Conservation (phyloP, 2,113 vertebrate species). For the Albula glossodonta region DNA sequence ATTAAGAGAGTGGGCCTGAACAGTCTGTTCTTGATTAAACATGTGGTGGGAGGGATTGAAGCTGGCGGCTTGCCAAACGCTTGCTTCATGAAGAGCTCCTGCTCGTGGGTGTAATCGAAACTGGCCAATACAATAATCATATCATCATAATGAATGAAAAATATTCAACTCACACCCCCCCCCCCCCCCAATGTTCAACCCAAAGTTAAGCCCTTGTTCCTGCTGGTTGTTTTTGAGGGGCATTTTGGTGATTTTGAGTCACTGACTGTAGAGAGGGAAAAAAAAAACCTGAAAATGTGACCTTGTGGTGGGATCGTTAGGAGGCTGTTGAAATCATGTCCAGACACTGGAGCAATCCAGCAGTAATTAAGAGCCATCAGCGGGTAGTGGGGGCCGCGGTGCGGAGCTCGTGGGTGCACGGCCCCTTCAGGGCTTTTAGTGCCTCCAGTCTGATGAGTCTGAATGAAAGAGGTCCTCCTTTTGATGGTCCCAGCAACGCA, state of each 20-base stretch:
- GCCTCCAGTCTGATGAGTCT: background rate
- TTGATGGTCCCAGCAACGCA: background rate
- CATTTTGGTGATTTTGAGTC: background rate
- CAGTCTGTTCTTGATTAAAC: background rate
- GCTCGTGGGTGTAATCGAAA: too few relatives aligned
- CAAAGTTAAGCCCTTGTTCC: too few relatives aligned
- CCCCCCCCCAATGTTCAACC: too few relatives aligned
- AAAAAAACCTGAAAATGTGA: constrained; percentile 2
- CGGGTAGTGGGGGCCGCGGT: constrained; percentile 30
- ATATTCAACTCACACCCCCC: too few relatives aligned
- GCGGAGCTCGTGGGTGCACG: constrained; percentile 5
- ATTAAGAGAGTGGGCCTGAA: background rate
- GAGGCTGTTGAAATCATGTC: constrained; percentile 46
- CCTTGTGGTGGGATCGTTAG: constrained; percentile 37
- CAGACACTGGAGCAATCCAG: constrained; percentile 46
- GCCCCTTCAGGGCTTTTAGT: background rate
- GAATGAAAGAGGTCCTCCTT: background rate
- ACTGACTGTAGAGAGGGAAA: constrained; percentile 12
- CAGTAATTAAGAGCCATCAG: constrained; percentile 29
- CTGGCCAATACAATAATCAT: too few relatives aligned
- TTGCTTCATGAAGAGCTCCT: too few relatives aligned
- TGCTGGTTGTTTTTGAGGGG: background rate
- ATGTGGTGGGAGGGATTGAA: background rate
- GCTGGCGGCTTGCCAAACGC: background rate
- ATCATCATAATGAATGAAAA: too few relatives aligned